Evolutionary conservation across 1,140 invertebrate species (phyloP), one percentile per base, ranked within the genome.

Genomic region (Bombus sibiricus): DNA sequence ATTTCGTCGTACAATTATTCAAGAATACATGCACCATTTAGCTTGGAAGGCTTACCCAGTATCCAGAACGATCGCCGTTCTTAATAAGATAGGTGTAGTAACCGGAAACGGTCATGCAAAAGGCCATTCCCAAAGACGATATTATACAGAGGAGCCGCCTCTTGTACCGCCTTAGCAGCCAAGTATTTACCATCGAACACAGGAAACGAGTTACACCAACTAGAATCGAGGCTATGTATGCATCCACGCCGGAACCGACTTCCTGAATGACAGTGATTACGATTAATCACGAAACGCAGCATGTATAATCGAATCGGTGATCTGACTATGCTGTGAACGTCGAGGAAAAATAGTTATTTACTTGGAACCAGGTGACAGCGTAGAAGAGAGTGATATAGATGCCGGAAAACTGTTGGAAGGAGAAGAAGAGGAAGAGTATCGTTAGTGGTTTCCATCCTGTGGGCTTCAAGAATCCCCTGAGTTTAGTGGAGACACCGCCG

Each of bases 311-410:
- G 22, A 32, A 32, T 66, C 64, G 28, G 1, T 25, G 66, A 68
- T 68, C 22, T 0, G 47, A 68, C 32, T 37, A 68, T 37, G 37
- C 8, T 5, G 18, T 68, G 66, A 37, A 37, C n/a, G 34, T 68
- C 6, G 25, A 37, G 32, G 37, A 15, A 1, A 3, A 3, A 34
- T 66, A 32, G 22, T 32, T 66, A 85, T 91, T 93, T 89, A 96
- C 96, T 84, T 96, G 85, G 72, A 96, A 96, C 92, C 96, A 96
- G 64, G 96, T 96, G n/a, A 97, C 96, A 0, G 97, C 96, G 89
- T 97, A 97, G 89, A 97, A 97, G 47, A 97, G 95, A 22, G 97
- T 96, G 5, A 97, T 96, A 91, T 97, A 97, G 89, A 97, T 96
- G 57, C 96, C 96, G 62, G 95, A 95, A 75, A 96, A 96, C 88